Evolutionary conservation across 92 coral and sea anemone genomes (phyloP).

Genomic region (Epizoanthus ramosus): DNA sequence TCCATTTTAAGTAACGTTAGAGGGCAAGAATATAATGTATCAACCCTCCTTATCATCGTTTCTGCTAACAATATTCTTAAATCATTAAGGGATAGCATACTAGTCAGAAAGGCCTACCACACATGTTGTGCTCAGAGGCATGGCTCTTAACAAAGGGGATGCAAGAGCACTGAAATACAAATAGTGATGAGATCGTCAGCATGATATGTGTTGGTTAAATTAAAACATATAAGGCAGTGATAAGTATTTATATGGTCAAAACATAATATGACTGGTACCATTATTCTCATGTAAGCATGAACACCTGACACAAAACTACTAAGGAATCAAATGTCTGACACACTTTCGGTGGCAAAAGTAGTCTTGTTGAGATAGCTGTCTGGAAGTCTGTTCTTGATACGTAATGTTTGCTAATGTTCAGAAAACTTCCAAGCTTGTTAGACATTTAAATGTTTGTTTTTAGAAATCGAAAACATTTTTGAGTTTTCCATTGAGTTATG

Average conservation of each 20-base stretch:
- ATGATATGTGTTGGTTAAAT: slow-evolving; percentile 10
- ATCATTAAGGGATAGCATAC: slow-evolving; percentile 4
- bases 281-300: background rate
- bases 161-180: slow-evolving; percentile 47
- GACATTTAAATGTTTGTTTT: no score
- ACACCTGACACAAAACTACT: background rate
- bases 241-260: background rate
- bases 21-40: background rate
- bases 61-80: background rate
- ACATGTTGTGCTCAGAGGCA: slow-evolving; percentile 50
- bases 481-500: no score
- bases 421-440: no score
- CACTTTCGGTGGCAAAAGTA: no score
- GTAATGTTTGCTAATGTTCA: no score
- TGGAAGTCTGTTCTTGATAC: no score
- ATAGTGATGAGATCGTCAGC: slow-evolving; percentile 42
- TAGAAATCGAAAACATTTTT: no score
- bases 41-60: background rate
- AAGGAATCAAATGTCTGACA: no score
- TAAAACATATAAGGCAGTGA: background rate
- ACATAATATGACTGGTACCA: background rate
- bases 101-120: slow-evolving; percentile 57
- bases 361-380: no score
- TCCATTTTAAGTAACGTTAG: no score
- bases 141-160: slow-evolving; percentile 47